Evolutionary conservation across 2,888 invertebrate genomes (phyloP), one percentile per base, ranked within the genome.

Genomic region (Polyommatus iphigenia): DNA sequence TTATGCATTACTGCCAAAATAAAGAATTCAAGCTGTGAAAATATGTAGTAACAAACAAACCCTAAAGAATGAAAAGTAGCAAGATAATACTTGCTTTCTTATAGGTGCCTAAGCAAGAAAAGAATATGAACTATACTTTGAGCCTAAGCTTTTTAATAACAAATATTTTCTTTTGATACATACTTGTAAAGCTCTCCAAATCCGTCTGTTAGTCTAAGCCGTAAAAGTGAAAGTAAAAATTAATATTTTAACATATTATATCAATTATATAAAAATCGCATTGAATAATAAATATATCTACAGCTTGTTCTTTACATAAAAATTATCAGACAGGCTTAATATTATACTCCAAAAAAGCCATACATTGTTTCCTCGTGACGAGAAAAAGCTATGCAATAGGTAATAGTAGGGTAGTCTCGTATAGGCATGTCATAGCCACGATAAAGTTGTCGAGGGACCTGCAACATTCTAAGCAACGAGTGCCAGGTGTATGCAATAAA

Each of bases 141-240:
- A 24, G 62, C 62, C 62, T 62, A 24, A 62, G 10, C 24, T 62
- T 24, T 62, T 46, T 46, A 46, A 62, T 10, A 59, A 20, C 5
- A 13, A 54, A 5, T 54, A 18, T 54, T 62, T 20, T 62, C 20
- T 20, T 50, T 54, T 75, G 18, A 75, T 75, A 96, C 96, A 89
- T 96, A 97, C 96, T 96, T 96, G 97, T 88, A 96, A 92, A 84
- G 96, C 96, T 92, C 96, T 95, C 96, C 96, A 96, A 90, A 96
- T 96, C 95, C 96, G 95, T 95, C 96, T 95, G 95, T 96, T 95
- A 82, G 96, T 95, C 96, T 96, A 95, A 29, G 54, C 54, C 24
- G 54, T 36, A 77, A 71, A 83, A 90, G 89, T 87, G 78, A 81
- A 78, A 78, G 80, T 79, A 80, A 59, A 29, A 77, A 71, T 71